Evolutionary conservation across 1,140 invertebrate species (phyloP), one percentile per base, ranked within the genome.

Genomic region (Penaeus indicus): DNA sequence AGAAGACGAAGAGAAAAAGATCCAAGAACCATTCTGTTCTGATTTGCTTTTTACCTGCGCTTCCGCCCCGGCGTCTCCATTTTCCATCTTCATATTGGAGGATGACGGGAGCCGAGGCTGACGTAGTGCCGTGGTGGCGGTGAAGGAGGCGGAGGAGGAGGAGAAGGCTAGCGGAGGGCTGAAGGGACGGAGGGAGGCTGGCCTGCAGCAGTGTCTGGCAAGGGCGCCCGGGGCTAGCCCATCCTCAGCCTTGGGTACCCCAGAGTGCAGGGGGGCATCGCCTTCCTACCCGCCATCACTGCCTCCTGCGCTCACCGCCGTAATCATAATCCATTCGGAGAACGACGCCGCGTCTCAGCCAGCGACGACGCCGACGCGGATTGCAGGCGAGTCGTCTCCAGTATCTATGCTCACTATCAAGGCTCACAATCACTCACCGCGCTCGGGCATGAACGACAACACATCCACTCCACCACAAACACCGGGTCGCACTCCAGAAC

Each of bases 71-170:
- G 86, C 67, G 32, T 88, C 86, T 83, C 86, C 86, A 88, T 88
- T 88, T 83, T 88, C 86, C 86, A 88, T 88, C 86, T 88, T 88
- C 86, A 88, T 88, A 61, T 13, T 88, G 67, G 86, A 88, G 86
- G 86, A 88, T 78, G 86, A 77, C 84, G 86, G 86, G 86, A 88
- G 86, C 80, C 80, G 82, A 69, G 84, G 54, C 54, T 54, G 54
- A 11, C 54, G 54, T 54, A 54, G 54, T 54, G 54, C 54, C 54
- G 54, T 54, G 54, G 11, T 16, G 54, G 54, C 54, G 54, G 54
- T 16, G 54, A 54, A 54, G 54, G 16, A 54, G 54, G 54, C 54
- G 54, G 54, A 0, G 54, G 54, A 54, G 47, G 47, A 54, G 54
- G 54, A 54, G 54, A 16, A 54, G 54, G 54, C 10, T 11, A 54